Base-by-base conservation (phyloP, 2,888 invertebrate species). In the Melanchra persicariae region DNA sequence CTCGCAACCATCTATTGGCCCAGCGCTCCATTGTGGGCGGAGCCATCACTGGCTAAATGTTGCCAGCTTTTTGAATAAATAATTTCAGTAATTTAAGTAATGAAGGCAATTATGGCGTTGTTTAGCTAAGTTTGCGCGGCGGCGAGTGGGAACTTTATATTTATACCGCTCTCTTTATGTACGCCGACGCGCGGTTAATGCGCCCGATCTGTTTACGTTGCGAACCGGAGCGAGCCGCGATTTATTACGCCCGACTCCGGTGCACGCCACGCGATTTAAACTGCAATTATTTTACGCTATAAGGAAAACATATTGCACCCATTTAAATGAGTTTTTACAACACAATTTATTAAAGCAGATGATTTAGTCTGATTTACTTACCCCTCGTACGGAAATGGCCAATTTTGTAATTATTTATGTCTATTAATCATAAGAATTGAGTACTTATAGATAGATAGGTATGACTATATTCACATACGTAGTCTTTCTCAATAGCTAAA, bases 51-150 rank as follows among this genome's bases (percentile, higher is more conserved):
- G 89, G 92, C 92, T 91, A 91, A 94, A 95, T 96, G 95, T 95
- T 96, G 95, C 95, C 95, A 96, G 95, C 94, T 96, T 96, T 96
- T 95, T 96, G 96, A 96, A 96, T 96, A 96, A 96, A 96, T 96
- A 96, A 96, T 96, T 96, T 96, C 94, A 94, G 95, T 96, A 96
- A 96, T 96, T 96, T 96, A 96, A 96, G 96, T 96, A 96, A 96
- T 96, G 96, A 96, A 96, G 96, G 96, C 95, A 96, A 96, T 96
- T 96, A 96, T 95, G 96, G 96, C 95, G 95, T 95, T 96, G 96
- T 96, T 96, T 96, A 96, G 96, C 95, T 96, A 96, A 96, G 96
- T 95, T 96, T 93, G 95, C 94, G 95, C 94, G 94, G 94, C 93
- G 91, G 93, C 93, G 93, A 92, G 92, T 92, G 93, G 92, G 94